Evolutionary conservation across 23 tunicate genomes (phyloP).

Genomic region (Halocynthia roretzi): DNA sequence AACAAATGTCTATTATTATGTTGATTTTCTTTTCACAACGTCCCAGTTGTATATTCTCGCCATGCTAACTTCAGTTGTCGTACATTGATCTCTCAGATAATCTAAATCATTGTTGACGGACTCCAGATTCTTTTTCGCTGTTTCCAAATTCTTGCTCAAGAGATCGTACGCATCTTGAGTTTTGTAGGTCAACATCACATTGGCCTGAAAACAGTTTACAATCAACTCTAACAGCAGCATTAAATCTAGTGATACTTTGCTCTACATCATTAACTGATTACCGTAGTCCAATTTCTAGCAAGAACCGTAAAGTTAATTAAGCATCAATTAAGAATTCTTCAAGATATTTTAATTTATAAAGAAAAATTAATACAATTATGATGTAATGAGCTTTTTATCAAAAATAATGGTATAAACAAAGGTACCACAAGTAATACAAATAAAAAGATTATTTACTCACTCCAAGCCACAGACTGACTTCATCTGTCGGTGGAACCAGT

Average conservation of each 20-base stretch:
- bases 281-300: too few relatives aligned
- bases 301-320: too few relatives aligned
- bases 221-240: not conserved
- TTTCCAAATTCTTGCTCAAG: slow-evolving; percentile 53
- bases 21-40: slow-evolving; percentile 55
- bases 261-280: too few relatives aligned
- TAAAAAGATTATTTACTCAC: slow-evolving; percentile 15
- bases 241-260: not conserved
- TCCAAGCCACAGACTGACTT: slow-evolving; percentile 90
- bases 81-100: slow-evolving; percentile 88
- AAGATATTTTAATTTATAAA: too few relatives aligned
- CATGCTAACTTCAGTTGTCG: slow-evolving; percentile 98
- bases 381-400: too few relatives aligned
- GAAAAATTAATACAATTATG: too few relatives aligned
- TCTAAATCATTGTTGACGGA: slow-evolving; percentile 68
- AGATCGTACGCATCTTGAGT: slow-evolving; percentile 70
- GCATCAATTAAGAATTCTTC: too few relatives aligned
- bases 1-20: slow-evolving; percentile 4
- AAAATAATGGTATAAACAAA: too few relatives aligned
- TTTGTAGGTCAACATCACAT: slow-evolving; percentile 84
- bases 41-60: slow-evolving; percentile 98
- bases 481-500: slow-evolving; percentile 67
- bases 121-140: slow-evolving; percentile 50
- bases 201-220: slow-evolving; percentile 44
- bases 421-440: not conserved